Evolutionary conservation across 2,113 vertebrate genomes (phyloP).

Genomic region (Anseranas semipalmata): DNA sequence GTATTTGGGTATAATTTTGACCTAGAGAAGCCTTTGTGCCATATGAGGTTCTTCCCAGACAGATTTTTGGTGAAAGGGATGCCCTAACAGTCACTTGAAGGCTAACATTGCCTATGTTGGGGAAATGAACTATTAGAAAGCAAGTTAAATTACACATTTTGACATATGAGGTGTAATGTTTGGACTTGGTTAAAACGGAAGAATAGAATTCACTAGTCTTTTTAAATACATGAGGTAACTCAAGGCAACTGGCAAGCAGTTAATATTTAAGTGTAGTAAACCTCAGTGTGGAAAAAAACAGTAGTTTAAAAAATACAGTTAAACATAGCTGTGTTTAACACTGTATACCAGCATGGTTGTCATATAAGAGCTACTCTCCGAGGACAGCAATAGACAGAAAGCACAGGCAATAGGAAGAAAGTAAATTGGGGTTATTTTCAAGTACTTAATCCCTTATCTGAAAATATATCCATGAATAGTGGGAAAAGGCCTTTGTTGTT

Average conservation of each 20-base stretch:
- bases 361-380: background rate
- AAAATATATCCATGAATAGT: background rate
- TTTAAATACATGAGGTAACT: background rate
- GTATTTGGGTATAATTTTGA: background rate
- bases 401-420: background rate
- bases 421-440: slow-evolving; percentile 43
- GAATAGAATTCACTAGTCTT: background rate
- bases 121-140: background rate
- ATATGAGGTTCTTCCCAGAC: accelerated
- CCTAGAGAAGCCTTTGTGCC: background rate
- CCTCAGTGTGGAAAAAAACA: background rate
- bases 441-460: slow-evolving; percentile 28
- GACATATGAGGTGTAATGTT: background rate
- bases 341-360: background rate
- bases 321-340: background rate
- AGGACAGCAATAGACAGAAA: background rate
- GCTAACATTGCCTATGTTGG: background rate
- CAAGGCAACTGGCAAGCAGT: background rate
- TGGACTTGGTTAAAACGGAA: background rate
- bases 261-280: background rate
- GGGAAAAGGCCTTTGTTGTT: background rate
- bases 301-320: background rate
- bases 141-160: background rate
- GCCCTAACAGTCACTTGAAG: background rate
- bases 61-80: background rate